Percentiles rank a stretch among this genome's conserved stretches.
phyloP scores from a whole-genome alignment of 2,888 invertebrate species.

The Rotaria magnacalcarata region DNA sequence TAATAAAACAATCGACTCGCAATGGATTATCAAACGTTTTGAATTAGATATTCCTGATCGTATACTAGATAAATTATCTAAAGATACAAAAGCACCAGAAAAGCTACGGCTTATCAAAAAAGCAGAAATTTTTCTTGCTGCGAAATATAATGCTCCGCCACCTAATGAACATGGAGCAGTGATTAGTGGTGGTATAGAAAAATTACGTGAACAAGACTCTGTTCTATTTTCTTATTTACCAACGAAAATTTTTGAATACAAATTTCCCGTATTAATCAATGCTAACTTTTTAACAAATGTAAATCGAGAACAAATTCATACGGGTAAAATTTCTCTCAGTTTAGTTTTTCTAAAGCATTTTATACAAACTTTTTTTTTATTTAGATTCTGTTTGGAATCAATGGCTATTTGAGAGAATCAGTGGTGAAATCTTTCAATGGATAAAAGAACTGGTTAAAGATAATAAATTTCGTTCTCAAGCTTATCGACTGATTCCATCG shows the following conservation, averaged over 20 bases:
- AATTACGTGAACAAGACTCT: not conserved
- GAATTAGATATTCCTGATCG: not conserved
- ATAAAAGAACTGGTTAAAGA: not conserved
- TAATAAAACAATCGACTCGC: not conserved
- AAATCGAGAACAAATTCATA: slow-evolving; percentile 20
- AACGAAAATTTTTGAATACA: not conserved
- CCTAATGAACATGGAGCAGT: not conserved
- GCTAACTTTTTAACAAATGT: slow-evolving; percentile 20
- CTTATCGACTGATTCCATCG: not conserved
- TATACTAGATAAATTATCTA: not conserved
- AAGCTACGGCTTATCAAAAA: not conserved
- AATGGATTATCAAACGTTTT: not conserved
- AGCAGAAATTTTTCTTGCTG: slow-evolving; percentile 11
- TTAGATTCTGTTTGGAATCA: slow-evolving; percentile 22
- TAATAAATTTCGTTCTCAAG: not conserved
- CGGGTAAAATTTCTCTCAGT: not conserved
- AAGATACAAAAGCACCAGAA: slow-evolving; percentile 9
- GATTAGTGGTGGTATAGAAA: not conserved
- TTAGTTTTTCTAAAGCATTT: not conserved
- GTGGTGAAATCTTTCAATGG: slow-evolving; percentile 1
- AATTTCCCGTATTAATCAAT: not conserved
- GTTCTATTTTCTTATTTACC: slow-evolving; percentile 6
- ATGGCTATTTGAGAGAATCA: not conserved
- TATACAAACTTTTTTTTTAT: not conserved
- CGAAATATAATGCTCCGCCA: not conserved